Evolutionary conservation across 2,797 vertebrate species (phyloP).

Genomic region (Mycteria americana): DNA sequence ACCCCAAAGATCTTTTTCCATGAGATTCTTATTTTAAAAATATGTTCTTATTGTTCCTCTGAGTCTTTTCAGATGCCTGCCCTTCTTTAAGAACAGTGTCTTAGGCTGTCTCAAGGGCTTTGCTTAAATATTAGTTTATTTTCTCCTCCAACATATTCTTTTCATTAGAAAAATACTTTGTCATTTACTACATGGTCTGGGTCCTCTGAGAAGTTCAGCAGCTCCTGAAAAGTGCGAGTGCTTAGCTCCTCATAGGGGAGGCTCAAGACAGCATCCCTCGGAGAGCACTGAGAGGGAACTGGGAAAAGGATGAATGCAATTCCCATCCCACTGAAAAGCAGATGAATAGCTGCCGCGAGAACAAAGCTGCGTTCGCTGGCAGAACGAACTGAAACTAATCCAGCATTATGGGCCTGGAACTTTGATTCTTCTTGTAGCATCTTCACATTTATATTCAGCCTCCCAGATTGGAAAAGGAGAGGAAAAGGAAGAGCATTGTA

Average conservation of each 20-base stretch:
- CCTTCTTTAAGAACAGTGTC: not conserved
- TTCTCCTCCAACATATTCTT: not conserved
- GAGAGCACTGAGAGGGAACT: not conserved
- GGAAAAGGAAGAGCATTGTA: not conserved
- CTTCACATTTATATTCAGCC: not conserved
- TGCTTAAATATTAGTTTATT: slow-evolving; percentile 33
- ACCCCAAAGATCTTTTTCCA: slow-evolving; percentile 30
- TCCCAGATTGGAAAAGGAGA: not conserved
- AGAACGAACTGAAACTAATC: not conserved
- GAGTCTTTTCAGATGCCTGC: slow-evolving; percentile 8
- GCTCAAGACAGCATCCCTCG: not conserved
- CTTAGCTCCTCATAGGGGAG: not conserved
- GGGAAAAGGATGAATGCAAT: not conserved
- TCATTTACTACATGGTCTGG: not conserved
- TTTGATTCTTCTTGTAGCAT: not conserved
- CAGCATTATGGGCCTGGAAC: not conserved
- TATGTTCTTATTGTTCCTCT: slow-evolving; percentile 24
- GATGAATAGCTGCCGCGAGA: not conserved
- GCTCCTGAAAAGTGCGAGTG: not conserved
- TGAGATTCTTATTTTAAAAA: slow-evolving; percentile 52
- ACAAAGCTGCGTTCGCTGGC: not conserved
- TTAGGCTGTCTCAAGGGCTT: not conserved
- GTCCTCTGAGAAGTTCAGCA: not conserved
- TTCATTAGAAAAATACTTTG: not conserved
- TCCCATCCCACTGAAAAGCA: not conserved